These are phyloP conservation scores for Dicrostonyx torquatus DNA, from an alignment of 2,797 vertebrate genomes.

Conservation along the genomic window DNA sequence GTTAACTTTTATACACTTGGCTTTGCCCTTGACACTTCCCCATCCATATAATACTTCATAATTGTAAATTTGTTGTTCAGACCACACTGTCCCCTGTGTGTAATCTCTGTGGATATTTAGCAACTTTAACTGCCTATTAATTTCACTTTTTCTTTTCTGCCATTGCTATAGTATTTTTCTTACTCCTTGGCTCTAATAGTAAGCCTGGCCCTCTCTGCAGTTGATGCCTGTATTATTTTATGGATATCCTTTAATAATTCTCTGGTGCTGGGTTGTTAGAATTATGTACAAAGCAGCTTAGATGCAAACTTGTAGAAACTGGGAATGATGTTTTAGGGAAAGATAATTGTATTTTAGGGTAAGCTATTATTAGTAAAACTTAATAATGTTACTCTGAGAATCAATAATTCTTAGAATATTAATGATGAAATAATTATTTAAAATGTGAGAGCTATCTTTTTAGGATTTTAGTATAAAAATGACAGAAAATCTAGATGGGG, in stretches of 20 bases:
- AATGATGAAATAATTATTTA: constrained; percentile 2
- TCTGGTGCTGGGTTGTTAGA: constrained; percentile 44
- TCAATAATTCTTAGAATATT: constrained; percentile 52
- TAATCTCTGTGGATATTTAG: constrained; percentile 57
- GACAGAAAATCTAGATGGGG: not conserved
- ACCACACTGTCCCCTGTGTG: not conserved
- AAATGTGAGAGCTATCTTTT: constrained; percentile 25
- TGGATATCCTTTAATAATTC: constrained; percentile 96
- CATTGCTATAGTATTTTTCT: constrained; percentile 90
- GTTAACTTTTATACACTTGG: constrained; percentile 8
- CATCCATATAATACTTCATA: constrained; percentile 11
- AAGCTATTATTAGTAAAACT: constrained; percentile 44
- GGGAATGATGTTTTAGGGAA: constrained; percentile 34
- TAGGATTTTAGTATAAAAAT: not conserved
- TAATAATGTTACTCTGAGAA: constrained; percentile 32
- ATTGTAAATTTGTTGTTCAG: constrained; percentile 51
- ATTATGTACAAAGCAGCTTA: constrained; percentile 37
- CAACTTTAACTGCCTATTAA: constrained; percentile 68
- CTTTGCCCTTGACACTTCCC: not conserved
- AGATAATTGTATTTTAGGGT: constrained; percentile 60
- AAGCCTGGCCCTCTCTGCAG: constrained; percentile 94
- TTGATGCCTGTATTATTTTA: constrained; percentile 97
- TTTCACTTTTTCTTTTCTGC: constrained; percentile 77
- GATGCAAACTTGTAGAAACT: constrained; percentile 10
- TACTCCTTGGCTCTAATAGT: constrained; percentile 91